Evolutionary conservation across 2,797 vertebrate species (phyloP).

Genomic region (Acipenser oxyrinchus): DNA sequence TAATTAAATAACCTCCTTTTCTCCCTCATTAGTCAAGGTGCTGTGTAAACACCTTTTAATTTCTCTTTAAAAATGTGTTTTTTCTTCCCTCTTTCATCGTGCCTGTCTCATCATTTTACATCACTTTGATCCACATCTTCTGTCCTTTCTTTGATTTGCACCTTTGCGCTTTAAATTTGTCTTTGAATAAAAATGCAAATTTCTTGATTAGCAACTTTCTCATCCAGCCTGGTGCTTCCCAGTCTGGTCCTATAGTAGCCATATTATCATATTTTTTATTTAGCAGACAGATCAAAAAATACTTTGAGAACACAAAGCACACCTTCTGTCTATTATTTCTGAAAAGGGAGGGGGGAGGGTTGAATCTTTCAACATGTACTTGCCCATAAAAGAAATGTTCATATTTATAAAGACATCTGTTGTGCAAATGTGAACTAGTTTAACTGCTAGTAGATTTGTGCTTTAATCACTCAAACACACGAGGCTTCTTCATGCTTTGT

Average conservation of each 20-base stretch:
- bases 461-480: conserved; percentile 5
- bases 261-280: conserved; percentile 35
- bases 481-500: conserved; percentile 3
- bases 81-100: conserved; percentile 77
- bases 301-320: conserved; percentile 18
- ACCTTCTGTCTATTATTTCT: conserved; percentile 48
- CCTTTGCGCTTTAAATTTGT: conserved; percentile 61
- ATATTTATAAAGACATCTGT: conserved; percentile 58
- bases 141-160: conserved; percentile 57
- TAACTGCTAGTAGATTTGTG: conserved; percentile 26
- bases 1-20: conserved; percentile 59
- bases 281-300: conserved; percentile 19
- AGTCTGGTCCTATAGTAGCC: conserved; percentile 30
- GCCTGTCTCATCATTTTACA: conserved; percentile 51
- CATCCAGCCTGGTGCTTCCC: conserved; percentile 17
- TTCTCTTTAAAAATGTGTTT: conserved; percentile 63
- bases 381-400: conserved; percentile 47
- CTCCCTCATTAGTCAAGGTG: conserved; percentile 58
- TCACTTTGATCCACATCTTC: conserved; percentile 62
- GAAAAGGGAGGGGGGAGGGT: conserved; percentile 27
- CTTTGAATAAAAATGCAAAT: conserved; percentile 67
- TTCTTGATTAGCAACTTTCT: conserved; percentile 45
- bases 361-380: conserved; percentile 38
- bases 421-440: conserved; percentile 50
- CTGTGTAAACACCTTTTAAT: conserved; percentile 74